Evolutionary conservation across 2,888 invertebrate species (phyloP).

Genomic region (Macrosiphum euphorbiae): DNA sequence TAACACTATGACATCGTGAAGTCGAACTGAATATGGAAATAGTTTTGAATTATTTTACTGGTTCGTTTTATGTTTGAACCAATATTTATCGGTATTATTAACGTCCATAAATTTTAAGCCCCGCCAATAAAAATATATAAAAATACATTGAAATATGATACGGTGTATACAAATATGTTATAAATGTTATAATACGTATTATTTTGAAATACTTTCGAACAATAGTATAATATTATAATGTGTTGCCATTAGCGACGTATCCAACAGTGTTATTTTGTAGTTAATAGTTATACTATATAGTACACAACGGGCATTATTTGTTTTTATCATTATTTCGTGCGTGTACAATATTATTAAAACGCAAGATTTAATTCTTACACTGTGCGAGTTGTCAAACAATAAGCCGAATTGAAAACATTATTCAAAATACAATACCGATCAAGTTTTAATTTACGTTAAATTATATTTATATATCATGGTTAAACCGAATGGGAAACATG

Average conservation of each 20-base stretch:
- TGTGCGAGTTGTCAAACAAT: neutral
- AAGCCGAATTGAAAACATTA: neutral
- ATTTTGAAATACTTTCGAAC: neutral
- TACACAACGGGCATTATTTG: neutral
- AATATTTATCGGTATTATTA: neutral
- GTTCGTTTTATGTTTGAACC: neutral
- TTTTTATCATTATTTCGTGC: neutral
- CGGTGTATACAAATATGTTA: neutral
- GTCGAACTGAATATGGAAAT: neutral
- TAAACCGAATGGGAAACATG: neutral
- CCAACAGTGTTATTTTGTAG: neutral
- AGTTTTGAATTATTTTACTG: neutral
- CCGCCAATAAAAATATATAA: neutral
- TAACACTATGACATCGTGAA: neutral
- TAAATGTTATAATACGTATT: neutral
- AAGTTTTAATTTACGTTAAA: neutral
- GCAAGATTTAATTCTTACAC: neutral
- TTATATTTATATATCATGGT: neutral
- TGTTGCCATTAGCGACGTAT: conserved; percentile 37
- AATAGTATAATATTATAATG: neutral
- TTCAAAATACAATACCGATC: neutral
- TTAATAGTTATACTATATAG: neutral
- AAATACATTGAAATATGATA: neutral
- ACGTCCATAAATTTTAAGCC: neutral
- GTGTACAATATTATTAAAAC: neutral